Percentiles rank a stretch among this genome's conserved stretches.
Evolutionary conservation across 2,888 invertebrate genomes (phyloP).

Genomic region (Rotaria sp.): DNA sequence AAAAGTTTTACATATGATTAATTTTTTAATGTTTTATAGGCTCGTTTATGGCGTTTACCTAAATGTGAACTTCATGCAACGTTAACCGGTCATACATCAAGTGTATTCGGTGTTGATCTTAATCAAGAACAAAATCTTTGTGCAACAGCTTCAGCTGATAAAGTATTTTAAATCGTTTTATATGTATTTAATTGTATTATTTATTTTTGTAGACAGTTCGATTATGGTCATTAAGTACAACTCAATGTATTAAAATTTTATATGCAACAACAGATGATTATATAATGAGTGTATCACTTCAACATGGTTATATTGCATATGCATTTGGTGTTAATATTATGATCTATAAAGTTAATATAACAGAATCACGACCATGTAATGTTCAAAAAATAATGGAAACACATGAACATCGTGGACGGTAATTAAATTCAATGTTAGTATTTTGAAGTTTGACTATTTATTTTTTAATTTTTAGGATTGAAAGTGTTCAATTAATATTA

Average conservation of each 20-base stretch:
- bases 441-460: not conserved
- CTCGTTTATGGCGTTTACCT: conserved; percentile 50
- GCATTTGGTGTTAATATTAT: not conserved
- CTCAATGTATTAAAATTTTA: not conserved
- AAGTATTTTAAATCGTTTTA: conserved; percentile 43
- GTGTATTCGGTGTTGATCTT: conserved; percentile 50
- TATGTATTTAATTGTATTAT: too few species aligned
- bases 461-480: conserved; percentile 45
- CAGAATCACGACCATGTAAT: not conserved
- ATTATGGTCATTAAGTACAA: not conserved
- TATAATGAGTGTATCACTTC: not conserved
- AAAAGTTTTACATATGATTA: not conserved
- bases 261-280: not conserved
- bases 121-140: conserved; percentile 46
- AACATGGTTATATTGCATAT: not conserved
- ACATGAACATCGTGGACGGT: not conserved
- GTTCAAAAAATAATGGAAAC: not conserved
- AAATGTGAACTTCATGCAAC: conserved; percentile 46
- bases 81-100: conserved; percentile 47
- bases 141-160: conserved; percentile 51
- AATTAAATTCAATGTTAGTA: not conserved
- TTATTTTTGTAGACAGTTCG: not conserved
- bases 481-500: conserved; percentile 47
- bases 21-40: conserved; percentile 43
- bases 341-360: not conserved